Evolutionary conservation across 2,113 vertebrate genomes (phyloP).

Genomic region (Galbula dea): DNA sequence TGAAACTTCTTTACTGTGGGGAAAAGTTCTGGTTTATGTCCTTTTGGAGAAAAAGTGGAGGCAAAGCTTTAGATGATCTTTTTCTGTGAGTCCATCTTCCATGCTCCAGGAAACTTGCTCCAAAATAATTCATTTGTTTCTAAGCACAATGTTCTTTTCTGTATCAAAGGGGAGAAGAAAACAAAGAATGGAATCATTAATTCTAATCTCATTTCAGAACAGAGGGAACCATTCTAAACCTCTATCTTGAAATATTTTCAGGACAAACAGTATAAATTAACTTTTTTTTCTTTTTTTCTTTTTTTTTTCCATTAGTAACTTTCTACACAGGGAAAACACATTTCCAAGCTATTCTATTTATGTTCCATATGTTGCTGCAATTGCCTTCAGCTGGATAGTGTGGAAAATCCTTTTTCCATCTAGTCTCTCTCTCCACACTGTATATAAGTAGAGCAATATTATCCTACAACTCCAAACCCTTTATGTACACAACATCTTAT

Average conservation of each 20-base stretch:
- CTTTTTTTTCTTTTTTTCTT: background rate
- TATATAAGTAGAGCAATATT: slow-evolving; percentile 5
- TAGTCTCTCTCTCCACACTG: background rate
- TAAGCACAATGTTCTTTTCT: slow-evolving; percentile 67
- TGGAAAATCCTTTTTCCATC: slow-evolving; percentile 62
- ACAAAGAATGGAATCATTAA: slow-evolving; percentile 47
- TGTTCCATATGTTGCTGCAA: slow-evolving; percentile 63
- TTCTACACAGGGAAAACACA: slow-evolving; percentile 65
- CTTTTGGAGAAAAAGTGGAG: background rate
- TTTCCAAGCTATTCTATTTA: slow-evolving; percentile 73
- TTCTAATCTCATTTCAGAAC: slow-evolving; percentile 41
- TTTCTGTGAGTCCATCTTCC: background rate
- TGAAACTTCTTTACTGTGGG: background rate
- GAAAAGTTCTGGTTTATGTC: background rate
- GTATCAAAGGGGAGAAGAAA: slow-evolving; percentile 64
- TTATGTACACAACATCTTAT: slow-evolving; percentile 33
- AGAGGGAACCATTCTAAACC: background rate
- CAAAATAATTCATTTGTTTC: slow-evolving; percentile 71
- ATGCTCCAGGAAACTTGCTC: background rate
- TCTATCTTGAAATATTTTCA: slow-evolving; percentile 10
- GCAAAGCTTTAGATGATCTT: background rate
- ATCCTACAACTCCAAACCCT: slow-evolving; percentile 28
- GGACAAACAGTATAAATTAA: slow-evolving; percentile 10
- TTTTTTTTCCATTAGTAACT: slow-evolving; percentile 29
- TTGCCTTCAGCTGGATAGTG: slow-evolving; percentile 63